Evolutionary conservation across 2,113 vertebrate species (phyloP).

Genomic region (Pelvicachromis taeniatus): DNA sequence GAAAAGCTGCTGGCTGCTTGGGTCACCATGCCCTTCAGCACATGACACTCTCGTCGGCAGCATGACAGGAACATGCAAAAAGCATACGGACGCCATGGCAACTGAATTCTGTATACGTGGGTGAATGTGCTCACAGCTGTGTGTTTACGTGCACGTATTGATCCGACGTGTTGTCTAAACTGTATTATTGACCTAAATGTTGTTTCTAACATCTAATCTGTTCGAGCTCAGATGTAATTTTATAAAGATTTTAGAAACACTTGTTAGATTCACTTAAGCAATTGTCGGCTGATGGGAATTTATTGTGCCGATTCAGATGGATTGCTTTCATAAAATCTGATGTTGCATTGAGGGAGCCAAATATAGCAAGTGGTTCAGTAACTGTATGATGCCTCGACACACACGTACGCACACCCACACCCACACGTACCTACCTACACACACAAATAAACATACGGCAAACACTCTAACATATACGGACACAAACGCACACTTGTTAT

Average conservation of each 20-base stretch:
- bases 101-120: slow-evolving; percentile 1
- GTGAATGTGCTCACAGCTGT: neutral
- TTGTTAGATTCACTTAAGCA: slow-evolving; percentile 62
- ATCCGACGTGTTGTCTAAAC: slow-evolving; percentile 45
- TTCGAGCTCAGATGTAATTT: slow-evolving; percentile 49
- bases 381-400: slow-evolving; percentile 50
- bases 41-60: slow-evolving; percentile 33
- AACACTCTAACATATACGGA: slow-evolving; percentile 58
- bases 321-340: slow-evolving; percentile 63
- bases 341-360: slow-evolving; percentile 60
- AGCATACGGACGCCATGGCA: slow-evolving; percentile 58
- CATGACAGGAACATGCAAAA: slow-evolving; percentile 59
- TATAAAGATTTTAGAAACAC: slow-evolving; percentile 59
- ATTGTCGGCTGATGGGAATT: slow-evolving; percentile 56
- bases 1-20: slow-evolving; percentile 45
- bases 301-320: slow-evolving; percentile 56
- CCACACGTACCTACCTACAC: slow-evolving; percentile 22
- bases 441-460: slow-evolving; percentile 55
- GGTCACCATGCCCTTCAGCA: slow-evolving; percentile 61
- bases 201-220: slow-evolving; percentile 57
- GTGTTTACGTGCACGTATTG: slow-evolving; percentile 29
- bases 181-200: slow-evolving; percentile 62
- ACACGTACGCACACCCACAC: slow-evolving; percentile 31
- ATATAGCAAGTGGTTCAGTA: slow-evolving; percentile 69
- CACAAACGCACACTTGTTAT: slow-evolving; percentile 60